Percentiles rank a stretch among this genome's conserved stretches.
Evolutionary conservation across 2,113 vertebrate species (phyloP).

Genomic region (Cyanocitta stelleri): DNA sequence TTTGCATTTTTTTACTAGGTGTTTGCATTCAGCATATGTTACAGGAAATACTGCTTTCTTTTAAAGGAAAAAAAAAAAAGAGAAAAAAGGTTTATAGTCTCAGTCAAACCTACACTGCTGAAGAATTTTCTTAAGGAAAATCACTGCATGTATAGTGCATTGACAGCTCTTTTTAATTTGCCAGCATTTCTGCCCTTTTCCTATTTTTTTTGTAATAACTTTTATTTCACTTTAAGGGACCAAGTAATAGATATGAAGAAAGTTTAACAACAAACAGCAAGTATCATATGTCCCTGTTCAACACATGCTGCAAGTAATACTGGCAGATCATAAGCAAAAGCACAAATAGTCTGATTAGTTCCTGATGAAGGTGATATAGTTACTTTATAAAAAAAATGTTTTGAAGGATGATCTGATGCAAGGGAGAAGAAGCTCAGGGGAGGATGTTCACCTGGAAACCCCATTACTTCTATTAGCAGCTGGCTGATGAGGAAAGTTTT

Average conservation of each 20-base stretch:
- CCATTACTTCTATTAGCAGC: neutral
- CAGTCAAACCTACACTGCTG: neutral
- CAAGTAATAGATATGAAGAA: neutral
- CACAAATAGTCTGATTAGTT: neutral
- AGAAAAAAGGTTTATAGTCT: neutral
- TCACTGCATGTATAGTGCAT: neutral
- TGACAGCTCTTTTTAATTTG: neutral
- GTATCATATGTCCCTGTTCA: neutral
- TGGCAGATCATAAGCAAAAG: neutral
- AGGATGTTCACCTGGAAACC: neutral
- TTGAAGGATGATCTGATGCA: neutral
- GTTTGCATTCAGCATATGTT: neutral
- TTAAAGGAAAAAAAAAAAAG: neutral
- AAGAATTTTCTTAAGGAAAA: neutral
- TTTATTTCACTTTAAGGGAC: neutral
- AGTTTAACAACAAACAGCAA: neutral
- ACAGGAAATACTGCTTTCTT: neutral
- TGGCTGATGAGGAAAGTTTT: neutral
- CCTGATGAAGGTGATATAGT: neutral
- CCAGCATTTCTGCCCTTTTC: neutral
- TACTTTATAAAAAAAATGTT: neutral
- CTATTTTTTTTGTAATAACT: neutral
- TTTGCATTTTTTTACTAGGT: neutral
- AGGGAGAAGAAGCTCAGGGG: neutral
- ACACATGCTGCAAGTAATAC: neutral